Evolutionary conservation across 2,113 vertebrate genomes (phyloP), one percentile per base, ranked within the genome.

Genomic region (Cebidichthys violaceus): DNA sequence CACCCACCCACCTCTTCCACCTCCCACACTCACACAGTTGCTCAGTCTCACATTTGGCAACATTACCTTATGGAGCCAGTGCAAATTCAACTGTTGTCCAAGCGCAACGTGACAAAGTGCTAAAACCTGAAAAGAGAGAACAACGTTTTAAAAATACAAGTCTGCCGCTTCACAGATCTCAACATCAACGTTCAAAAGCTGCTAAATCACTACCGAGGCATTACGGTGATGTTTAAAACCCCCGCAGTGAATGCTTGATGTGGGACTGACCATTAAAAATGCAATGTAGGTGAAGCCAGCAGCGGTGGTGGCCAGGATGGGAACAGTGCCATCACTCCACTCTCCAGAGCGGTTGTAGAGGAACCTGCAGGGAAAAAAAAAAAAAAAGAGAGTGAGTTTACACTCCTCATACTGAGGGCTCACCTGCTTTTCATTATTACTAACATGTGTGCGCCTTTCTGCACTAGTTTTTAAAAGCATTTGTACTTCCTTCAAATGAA

Each of bases 31-130:
- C 39, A 73, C 39, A 70, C 67, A 60, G n/a, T 17, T 41, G 4
- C 50, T 35, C 20, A 66, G 4, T n/a, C 50, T 39, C 72, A 67
- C 11, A 66, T 60, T 75, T 52, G 2, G 4, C 41, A 60, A 6
- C 3, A 33, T 90, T 95, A 99, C 98, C 98, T 99, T 99, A 95
- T 99, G 98, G 76, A 99, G 95, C 98, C 98, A 99, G 95, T 99
- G 96, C 72, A 99, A 93, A 92, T 99, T 98, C 95, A 99, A 91
- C 92, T 99, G 98, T 86, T 99, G 98, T 41, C 98, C 98, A 87
- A 97, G 96, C 22, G 96, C 96, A 15, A 99, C 92, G 90, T 99
- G 98, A 82, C 98, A 98, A 77, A 99, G 95, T 33, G 97, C 97
- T 92, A 99, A 94, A 92, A 99, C 94, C 98, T 99, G 92, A 20